Conservation (phyloP, 2,888 invertebrate species). For the Dexiosoma caninum region DNA sequence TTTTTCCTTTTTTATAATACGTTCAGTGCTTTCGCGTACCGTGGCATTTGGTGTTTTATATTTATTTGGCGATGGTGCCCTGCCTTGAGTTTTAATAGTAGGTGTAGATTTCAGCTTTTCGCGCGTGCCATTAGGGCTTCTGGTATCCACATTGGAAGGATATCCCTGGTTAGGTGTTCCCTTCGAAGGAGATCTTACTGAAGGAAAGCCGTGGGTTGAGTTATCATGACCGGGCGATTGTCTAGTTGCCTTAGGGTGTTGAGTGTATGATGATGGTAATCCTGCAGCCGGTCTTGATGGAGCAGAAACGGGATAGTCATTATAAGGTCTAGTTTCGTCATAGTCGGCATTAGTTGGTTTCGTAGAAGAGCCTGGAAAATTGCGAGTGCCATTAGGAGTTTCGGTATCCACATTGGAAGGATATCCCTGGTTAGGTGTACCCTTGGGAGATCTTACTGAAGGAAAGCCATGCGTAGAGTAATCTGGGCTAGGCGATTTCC, state of each 20-base stretch:
- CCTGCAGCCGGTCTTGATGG: slow-evolving; percentile 57
- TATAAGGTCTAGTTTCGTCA: too few species aligned
- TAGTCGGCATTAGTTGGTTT: too few species aligned
- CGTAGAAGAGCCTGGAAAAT: too few species aligned
- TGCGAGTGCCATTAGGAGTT: slow-evolving; percentile 3
- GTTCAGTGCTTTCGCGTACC: slow-evolving; percentile 66
- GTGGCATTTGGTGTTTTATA: slow-evolving; percentile 63
- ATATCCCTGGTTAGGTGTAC: slow-evolving; percentile 64
- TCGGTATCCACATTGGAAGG: slow-evolving; percentile 60
- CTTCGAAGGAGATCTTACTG: slow-evolving; percentile 61
- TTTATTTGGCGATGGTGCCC: slow-evolving; percentile 57
- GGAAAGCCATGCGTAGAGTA: slow-evolving; percentile 64
- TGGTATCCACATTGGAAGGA: slow-evolving; percentile 61
- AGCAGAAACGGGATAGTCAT: too few species aligned
- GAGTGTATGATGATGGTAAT: slow-evolving; percentile 43
- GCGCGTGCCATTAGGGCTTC: background rate
- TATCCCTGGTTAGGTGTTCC: slow-evolving; percentile 64
- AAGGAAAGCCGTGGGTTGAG: slow-evolving; percentile 69
- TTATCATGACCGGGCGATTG: slow-evolving; percentile 64
- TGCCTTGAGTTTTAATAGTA: slow-evolving; percentile 36
- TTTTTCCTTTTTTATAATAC: slow-evolving; percentile 72
- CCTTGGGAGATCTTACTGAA: slow-evolving; percentile 51
- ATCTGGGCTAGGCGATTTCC: slow-evolving; percentile 63
- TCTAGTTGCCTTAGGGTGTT: slow-evolving; percentile 61
- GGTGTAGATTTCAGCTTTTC: slow-evolving; percentile 4